A percentile compares a stretch with the other conserved stretches of the same genome.
Conservation (phyloP, 2,113 vertebrate species). For the Phyllostomus hastatus region DNA sequence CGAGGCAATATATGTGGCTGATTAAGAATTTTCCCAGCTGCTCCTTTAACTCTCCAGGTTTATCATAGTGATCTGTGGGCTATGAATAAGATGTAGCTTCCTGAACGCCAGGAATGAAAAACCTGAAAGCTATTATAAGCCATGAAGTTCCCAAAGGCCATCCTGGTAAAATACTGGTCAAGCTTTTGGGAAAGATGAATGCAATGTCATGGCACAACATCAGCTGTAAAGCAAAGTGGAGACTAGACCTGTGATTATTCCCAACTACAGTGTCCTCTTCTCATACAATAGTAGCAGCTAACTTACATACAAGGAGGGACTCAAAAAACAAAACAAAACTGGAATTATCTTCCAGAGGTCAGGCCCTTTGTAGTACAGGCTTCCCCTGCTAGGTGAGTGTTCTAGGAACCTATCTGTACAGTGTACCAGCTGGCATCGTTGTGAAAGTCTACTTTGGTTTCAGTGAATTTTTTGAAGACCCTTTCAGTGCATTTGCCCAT, state of each 20-base stretch:
- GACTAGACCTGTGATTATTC: neutral
- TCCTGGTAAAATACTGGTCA: neutral
- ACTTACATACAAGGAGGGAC: neutral
- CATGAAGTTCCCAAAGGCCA: neutral
- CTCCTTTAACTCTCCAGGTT: neutral
- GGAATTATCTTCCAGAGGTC: too few relatives aligned
- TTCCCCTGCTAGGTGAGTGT: too few relatives aligned
- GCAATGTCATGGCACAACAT: neutral
- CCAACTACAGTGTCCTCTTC: neutral
- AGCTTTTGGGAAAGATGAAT: neutral
- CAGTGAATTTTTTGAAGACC: too few relatives aligned
- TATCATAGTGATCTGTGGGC: neutral
- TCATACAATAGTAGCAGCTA: neutral
- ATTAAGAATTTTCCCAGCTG: neutral
- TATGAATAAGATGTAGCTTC: neutral
- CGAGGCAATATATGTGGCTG: neutral
- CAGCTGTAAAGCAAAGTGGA: neutral
- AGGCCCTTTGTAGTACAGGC: too few relatives aligned
- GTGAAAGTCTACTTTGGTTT: too few relatives aligned
- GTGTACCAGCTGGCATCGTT: too few relatives aligned
- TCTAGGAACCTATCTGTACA: too few relatives aligned
- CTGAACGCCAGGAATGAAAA: neutral
- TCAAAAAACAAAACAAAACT: too few relatives aligned
- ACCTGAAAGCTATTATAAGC: neutral
- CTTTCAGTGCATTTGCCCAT: too few relatives aligned